Evolutionary conservation across 1,140 invertebrate genomes (phyloP).

Genomic region (Eurytemora carolleeae): DNA sequence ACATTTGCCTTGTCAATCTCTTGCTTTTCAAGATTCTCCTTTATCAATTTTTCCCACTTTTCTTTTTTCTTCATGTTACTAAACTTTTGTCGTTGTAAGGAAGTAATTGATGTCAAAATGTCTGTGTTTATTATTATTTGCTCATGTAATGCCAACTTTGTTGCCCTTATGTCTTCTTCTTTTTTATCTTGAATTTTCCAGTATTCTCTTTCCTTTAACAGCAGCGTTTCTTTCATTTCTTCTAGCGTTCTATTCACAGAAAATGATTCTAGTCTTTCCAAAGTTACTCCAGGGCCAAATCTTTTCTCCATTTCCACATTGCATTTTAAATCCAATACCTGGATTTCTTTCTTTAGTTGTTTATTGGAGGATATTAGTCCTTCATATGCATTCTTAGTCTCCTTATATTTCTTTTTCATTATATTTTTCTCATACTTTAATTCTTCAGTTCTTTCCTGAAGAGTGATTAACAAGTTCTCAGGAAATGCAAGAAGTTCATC

Average conservation of each 20-base stretch:
- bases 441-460: background rate
- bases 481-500: background rate
- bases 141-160: no score
- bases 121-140: no score
- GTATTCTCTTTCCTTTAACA: background rate
- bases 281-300: background rate
- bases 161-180: no score
- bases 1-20: no score
- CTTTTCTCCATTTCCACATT: background rate
- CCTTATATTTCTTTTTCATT: background rate
- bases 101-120: no score
- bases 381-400: background rate
- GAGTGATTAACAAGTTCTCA: background rate
- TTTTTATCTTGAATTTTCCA: background rate
- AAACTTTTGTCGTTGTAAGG: no score
- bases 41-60: no score
- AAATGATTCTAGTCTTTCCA: background rate
- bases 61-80: no score
- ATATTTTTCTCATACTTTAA: background rate
- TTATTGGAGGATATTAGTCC: background rate
- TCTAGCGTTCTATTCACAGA: background rate
- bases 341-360: background rate
- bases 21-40: no score
- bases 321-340: background rate
- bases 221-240: background rate